Conservation (phyloP, 2,888 invertebrate species). For the Mesopsocus fuscifrons region DNA sequence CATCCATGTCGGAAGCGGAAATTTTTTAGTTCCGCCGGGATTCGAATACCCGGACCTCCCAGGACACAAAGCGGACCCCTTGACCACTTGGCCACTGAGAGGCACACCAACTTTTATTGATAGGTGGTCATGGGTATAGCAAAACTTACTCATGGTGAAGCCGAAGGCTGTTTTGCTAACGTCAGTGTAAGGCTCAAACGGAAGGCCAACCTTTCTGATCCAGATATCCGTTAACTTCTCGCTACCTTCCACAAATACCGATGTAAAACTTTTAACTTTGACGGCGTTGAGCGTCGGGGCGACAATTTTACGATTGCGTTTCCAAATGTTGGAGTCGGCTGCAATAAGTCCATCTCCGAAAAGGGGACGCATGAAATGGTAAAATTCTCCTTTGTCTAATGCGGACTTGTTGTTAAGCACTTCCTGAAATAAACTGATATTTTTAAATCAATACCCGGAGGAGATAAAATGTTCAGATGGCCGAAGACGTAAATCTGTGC, state of each 20-base stretch:
- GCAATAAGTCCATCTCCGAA: neutral
- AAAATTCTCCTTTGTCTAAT: neutral
- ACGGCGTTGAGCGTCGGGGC: neutral
- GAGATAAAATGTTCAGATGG: too few species aligned
- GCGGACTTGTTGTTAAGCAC: neutral
- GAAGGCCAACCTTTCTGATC: neutral
- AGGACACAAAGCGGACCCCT: too few species aligned
- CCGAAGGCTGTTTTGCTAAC: neutral
- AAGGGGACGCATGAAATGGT: neutral
- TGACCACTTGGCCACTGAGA: too few species aligned
- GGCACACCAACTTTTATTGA: too few species aligned
- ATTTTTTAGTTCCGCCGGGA: too few species aligned
- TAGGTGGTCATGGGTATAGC: too few species aligned
- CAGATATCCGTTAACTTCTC: neutral
- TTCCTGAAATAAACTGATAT: too few species aligned
- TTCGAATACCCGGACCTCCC: too few species aligned
- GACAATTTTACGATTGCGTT: neutral
- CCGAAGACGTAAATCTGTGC: too few species aligned
- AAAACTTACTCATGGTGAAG: neutral
- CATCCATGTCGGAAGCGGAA: too few species aligned
- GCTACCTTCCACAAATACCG: neutral
- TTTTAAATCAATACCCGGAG: too few species aligned
- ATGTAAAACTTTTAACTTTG: neutral
- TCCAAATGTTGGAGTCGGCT: neutral
- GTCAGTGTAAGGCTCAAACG: neutral